These are phyloP conservation scores for Oxycera nigricornis DNA, from an alignment of 2,888 invertebrate genomes.

Conservation along the genomic window DNA sequence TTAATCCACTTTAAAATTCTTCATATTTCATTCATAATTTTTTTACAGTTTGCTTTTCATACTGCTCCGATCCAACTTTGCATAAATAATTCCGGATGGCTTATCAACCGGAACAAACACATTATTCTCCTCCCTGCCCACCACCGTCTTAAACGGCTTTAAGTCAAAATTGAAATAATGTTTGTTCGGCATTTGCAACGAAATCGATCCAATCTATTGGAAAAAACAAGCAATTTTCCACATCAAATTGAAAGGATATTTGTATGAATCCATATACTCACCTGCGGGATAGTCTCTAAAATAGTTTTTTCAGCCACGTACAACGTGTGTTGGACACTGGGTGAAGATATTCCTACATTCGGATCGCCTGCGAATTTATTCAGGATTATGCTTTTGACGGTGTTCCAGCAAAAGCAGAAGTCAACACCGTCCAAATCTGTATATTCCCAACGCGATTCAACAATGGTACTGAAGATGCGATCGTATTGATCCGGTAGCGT, in stretches of 20 bases:
- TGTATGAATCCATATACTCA: constrained; percentile 54
- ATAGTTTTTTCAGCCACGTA: constrained; percentile 75
- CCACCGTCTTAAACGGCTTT: constrained; percentile 73
- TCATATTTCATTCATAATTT: neutral
- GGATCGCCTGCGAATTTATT: constrained; percentile 80
- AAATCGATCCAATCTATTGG: constrained; percentile 71
- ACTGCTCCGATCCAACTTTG: constrained; percentile 68
- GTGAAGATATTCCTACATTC: constrained; percentile 74
- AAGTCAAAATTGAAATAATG: constrained; percentile 80
- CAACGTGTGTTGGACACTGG: constrained; percentile 81
- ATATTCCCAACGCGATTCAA: constrained; percentile 78
- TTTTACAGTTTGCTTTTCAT: constrained; percentile 55
- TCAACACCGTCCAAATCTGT: constrained; percentile 70
- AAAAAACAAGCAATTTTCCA: constrained; percentile 38
- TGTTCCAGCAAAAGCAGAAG: constrained; percentile 74
- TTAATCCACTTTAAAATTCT: too few species aligned
- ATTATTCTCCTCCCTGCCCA: constrained; percentile 70
- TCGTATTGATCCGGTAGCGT: constrained; percentile 78
- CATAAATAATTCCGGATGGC: constrained; percentile 78
- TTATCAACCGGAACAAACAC: constrained; percentile 81
- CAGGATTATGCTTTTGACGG: constrained; percentile 74
- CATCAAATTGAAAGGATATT: neutral
- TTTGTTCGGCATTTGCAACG: constrained; percentile 82
- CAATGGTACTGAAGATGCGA: constrained; percentile 76
- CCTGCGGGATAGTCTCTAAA: constrained; percentile 73